Base-by-base conservation (phyloP, 2,797 vertebrate genomes). In the Trachurus trachurus region DNA sequence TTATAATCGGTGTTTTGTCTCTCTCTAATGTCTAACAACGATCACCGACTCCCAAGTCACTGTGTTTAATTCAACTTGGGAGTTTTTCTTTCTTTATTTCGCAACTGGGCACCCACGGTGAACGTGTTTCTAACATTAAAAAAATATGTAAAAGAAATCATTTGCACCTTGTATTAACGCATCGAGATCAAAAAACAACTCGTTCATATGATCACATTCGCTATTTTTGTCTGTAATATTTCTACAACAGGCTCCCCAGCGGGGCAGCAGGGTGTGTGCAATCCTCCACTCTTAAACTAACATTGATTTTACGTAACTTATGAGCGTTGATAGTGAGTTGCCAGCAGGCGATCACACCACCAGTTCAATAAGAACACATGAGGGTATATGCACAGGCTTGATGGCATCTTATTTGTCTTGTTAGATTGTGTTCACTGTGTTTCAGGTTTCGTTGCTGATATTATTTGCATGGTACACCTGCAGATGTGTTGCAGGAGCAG, bases 391-490 rank as follows among this genome's bases (percentile, higher is more conserved):
- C 26, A 26, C 26, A 26, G 26, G 26, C 26, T 26, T 26, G 26
- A 26, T 34, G 31, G 31, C 31, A 34, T 34, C 31, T 45, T 29
- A 26, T 26, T 26, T 26, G 1, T 26, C 26, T 26, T 3, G 26
- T 26, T 26, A 26, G 26, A 26, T 26, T 26, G 26, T 26, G 26
- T 21, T 42, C 22, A 22, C 47, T 49, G 1, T 70, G 54, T 26
- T 76, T 81, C n/a, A 3, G 37, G 29, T 6, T 63, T 45, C 17
- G 15, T 70, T 19, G 4, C 39, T 13, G 2, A 50, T 26, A 26
- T 26, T 39, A 73, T 80, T 83, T 73, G 44, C 50, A 61, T 74
- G 52, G 71, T 56, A 5, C 39, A 29, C 13, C 21, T 56, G 26
- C 39, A 69, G 64, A 8, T 71, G 0, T 29, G 22, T 40, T 57